Evolutionary conservation across 2,113 vertebrate genomes (phyloP).

Genomic region (Typhlomys cinereus): DNA sequence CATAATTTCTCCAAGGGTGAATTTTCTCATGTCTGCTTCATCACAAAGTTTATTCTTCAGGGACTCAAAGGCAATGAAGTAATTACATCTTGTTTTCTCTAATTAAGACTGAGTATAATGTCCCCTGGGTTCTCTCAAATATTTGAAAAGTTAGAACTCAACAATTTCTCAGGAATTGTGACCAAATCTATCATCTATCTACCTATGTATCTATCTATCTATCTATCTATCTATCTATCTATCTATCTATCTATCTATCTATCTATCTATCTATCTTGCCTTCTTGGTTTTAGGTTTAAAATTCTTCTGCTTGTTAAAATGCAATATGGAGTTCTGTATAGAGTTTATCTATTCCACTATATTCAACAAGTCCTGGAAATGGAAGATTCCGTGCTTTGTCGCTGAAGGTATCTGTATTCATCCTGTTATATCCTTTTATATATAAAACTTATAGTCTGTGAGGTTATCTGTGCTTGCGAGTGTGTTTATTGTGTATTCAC

Average conservation of each 20-base stretch:
- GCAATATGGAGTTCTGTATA: not conserved
- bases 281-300: not conserved
- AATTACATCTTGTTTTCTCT: not conserved
- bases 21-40: not conserved
- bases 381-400: not conserved
- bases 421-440: not conserved
- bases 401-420: not conserved
- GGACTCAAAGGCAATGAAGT: not conserved
- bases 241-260: not conserved
- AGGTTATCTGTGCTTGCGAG: not conserved
- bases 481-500: not conserved
- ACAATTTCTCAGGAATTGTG: not conserved
- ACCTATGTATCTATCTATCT: not conserved
- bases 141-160: not conserved
- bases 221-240: not conserved
- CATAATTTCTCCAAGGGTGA: not conserved
- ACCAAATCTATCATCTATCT: not conserved
- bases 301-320: not conserved
- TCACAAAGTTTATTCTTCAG: not conserved
- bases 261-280: not conserved
- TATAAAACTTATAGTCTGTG: not conserved
- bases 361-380: not conserved
- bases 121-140: not conserved
- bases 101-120: not conserved
- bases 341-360: not conserved